Base-by-base conservation (phyloP, 2,113 vertebrate species). In the Trogon melanurus region DNA sequence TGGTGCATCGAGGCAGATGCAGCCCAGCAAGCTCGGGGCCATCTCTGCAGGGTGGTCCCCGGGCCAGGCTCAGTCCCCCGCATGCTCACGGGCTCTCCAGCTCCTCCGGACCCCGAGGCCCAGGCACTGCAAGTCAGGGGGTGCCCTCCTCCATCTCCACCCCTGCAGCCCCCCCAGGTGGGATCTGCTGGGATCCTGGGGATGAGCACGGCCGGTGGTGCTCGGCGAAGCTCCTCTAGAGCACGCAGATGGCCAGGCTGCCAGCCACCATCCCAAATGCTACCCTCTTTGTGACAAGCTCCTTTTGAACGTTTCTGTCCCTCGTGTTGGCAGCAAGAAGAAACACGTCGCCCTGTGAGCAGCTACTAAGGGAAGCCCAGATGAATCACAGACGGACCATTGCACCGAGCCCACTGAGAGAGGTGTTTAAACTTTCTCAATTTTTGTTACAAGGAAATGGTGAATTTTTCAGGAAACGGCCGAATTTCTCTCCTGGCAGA, bases 11-110 rank as follows among this genome's bases (percentile, higher is more conserved):
- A 6, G 25, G 16, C 21, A 23, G 79, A 11, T 1, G 3, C 45
- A 65, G 44, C 50, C 44, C 72, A 9, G 44, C 44, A 11, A 21
- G 44, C 51, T 20, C 9, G 0, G 26, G 53, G 25, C 10, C 61
- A 8, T 2, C 29, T 69, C 89, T 13, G 15, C 3, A 10, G 53
- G 14, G 29, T 32, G 61, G 41, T 8, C 9, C 44, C 61, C 26
- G 9, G 54, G 36, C 21, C 36, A 26, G 17, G 0, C 6, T 10
- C 48, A 11, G 30, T 15, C 81, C 73, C 17, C 25, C 2, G 36
- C 2, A 22, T 7, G 4, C 14, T 16, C 50, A n/a, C 0, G 3
- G 50, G 5, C 58, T 47, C 60, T 17, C 67, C 61, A 11, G 2
- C 53, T 22, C 82, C 41, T 74, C 61, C 73, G 6, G 60, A 25